A percentile compares a stretch with the other conserved stretches of the same genome.
Evolutionary conservation across 2,888 invertebrate genomes (phyloP).

Genomic region (Yponomeuta evonymella): DNA sequence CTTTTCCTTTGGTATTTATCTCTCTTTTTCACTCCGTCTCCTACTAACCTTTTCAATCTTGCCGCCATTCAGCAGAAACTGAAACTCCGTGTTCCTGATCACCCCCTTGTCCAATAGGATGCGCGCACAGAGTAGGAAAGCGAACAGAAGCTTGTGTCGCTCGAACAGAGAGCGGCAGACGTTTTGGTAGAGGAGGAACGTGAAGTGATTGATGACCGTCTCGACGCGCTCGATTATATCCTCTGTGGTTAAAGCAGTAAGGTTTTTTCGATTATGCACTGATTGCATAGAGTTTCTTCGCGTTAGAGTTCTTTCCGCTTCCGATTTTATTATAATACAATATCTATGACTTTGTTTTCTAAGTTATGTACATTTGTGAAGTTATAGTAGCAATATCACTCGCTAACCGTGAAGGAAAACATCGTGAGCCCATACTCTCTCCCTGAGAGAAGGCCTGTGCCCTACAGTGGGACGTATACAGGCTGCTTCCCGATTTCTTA

Average conservation of each 20-base stretch:
- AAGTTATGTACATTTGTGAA: no score
- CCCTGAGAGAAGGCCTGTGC: no score
- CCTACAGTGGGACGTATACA: no score
- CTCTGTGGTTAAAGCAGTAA: slow-evolving; percentile 48
- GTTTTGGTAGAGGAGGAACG: slow-evolving; percentile 88
- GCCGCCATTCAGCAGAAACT: slow-evolving; percentile 85
- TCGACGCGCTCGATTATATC: slow-evolving; percentile 84
- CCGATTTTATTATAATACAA: no score
- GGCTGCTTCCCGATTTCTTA: no score
- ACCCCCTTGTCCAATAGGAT: slow-evolving; percentile 78
- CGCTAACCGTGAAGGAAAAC: no score
- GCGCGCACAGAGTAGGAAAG: slow-evolving; percentile 82
- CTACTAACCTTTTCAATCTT: slow-evolving; percentile 70
- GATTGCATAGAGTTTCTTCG: no score
- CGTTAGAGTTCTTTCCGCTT: no score
- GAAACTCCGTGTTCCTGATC: slow-evolving; percentile 81
- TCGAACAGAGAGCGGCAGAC: slow-evolving; percentile 94
- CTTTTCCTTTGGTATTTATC: background rate
- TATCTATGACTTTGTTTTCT: no score
- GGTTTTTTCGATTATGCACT: background rate
- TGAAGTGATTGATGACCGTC: slow-evolving; percentile 88
- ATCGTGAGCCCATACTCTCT: no score
- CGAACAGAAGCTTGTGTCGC: slow-evolving; percentile 90
- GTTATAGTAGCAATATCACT: no score
- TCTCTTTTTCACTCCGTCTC: background rate